Base-by-base conservation (phyloP, 2,888 invertebrate species). In the Morinoia aosen region DNA sequence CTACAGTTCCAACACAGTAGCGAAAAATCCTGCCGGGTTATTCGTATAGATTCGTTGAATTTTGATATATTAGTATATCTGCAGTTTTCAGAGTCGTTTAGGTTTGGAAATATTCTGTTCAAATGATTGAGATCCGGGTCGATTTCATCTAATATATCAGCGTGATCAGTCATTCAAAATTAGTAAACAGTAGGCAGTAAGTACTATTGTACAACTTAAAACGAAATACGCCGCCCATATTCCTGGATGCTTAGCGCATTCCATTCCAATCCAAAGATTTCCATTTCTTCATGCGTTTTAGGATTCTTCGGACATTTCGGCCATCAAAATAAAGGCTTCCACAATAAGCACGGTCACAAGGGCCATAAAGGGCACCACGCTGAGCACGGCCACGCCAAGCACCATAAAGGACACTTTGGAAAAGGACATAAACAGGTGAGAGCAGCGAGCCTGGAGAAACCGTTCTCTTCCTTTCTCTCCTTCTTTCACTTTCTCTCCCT, bases 341-440 rank as follows among this genome's bases (percentile, higher is more conserved):
- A 96, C 39, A 95, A 93, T 25, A 56, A 95, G 25, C 58, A 96
- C 48, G 96, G 95, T 14, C 90, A 94, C 58, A 95, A 95, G 40
- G 88, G 88, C 91, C 58, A 56, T 39, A 88, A 95, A 40, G 40
- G 40, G 39, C 88, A 88, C 39, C 95, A 95, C 58, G 40, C n/a
- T 40, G 76, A 88, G 16, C 91, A 95, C 39, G 76, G 56, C 14
- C 91, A 91, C 56, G 56, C 90, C 57, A 95, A 64, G 40, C 58
- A 58, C n/a, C 56, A 61, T 95, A 95, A 95, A 48, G 25, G 40
- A 61, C 48, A 58, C 58, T 94, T 57, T 48, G 39, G 48, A 0
- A 48, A 90, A 90, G 48, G 90, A 90, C 39, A 90, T 40, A 12
- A 90, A 76, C 8, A 76, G 76, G 76, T 76, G 76, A 16, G 76